Base-by-base conservation (phyloP, 1,140 invertebrate genomes). In the Drosophila kepulauana region DNA sequence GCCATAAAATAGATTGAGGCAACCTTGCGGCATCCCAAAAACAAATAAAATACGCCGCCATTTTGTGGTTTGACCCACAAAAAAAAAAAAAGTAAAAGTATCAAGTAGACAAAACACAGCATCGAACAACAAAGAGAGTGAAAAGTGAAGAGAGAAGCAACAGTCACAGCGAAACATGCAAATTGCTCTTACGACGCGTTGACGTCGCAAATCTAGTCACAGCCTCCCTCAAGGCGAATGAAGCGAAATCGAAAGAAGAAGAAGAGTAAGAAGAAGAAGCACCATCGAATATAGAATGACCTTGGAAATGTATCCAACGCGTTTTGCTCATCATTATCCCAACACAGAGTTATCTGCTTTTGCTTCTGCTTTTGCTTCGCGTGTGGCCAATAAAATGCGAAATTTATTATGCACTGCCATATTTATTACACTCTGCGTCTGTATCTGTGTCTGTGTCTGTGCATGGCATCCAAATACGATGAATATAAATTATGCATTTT, bases 31-130 rank as follows among this genome's bases (percentile, higher is more conserved):
- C 25, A 48, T 59, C 48, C 48, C 6, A 25, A 41, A 52, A 54
- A 63, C 49, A 41, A 63, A 78, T 63, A 61, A 76, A 78, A 78
- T 73, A 48, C 49, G 66, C 25, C 70, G 68, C 48, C 70, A 80
- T 80, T 88, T 80, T 79, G 84, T 81, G 85, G 74, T 82, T 84
- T 88, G 85, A 81, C 84, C 85, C 85, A 89, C 73, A 89, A 79
- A 85, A 61, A 3, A 38, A 38, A 10, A 38, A 38, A 10, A 38
- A 38, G 10, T 2, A 38, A 38, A 71, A 70, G 71, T 76, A 79
- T 79, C 72, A 62, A 67, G 10, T 69, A 75, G 58, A 75, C 62
- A 63, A 64, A 58, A 59, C 52, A 13, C 8, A 51, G 38, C 20
- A 3, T 10, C 15, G 38, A 54, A 33, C 28, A 56, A 3, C 41